Base-by-base conservation (phyloP, 2,888 invertebrate species). In the Petrolisthes cinctipes region DNA sequence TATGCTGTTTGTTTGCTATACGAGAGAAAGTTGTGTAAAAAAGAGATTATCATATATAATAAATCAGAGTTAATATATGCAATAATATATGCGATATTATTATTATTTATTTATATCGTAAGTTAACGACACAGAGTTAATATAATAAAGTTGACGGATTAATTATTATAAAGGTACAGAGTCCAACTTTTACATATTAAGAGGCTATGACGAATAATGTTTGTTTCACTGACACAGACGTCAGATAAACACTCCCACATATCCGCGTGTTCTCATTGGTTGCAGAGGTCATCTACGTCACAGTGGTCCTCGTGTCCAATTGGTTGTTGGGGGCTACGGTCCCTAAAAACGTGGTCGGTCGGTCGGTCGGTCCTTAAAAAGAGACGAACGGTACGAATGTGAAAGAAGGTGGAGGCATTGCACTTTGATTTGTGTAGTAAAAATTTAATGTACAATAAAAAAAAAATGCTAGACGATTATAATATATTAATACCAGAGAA, bases 51-150 rank as follows among this genome's bases (percentile, higher is more conserved):
- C 71, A 6, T 71, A 71, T 71, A 71, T 71, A 61, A 61, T 87
- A 88, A 83, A 84, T 83, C 87, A 88, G 87, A 88, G 87, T 88
- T 88, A 88, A 88, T 88, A 88, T 88, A 88, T 88, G 82, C 73
- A 85, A 84, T 88, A 88, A 84, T 88, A 88, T 84, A 88, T 88
- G 56, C 79, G 80, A 73, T 79, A 80, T 84, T 84, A 83, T 88
- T 88, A 82, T 82, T 76, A 76, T 76, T 76, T 51, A 76, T 76
- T 82, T 66, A 68, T 82, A 82, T 82, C 66, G 82, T 71, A 71
- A 71, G 71, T 71, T 71, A 71, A 71, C 71, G 71, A 71, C 20
- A 71, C 71, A 71, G 71, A 71, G 71, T 71, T 71, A 71, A 71
- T 71, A 71, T 71, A 71, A 71, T 71, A 71, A 71, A 61, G 61